These are phyloP conservation scores for Clusia tigrina DNA, from an alignment of 2,888 invertebrate species.

Conservation along the genomic window DNA sequence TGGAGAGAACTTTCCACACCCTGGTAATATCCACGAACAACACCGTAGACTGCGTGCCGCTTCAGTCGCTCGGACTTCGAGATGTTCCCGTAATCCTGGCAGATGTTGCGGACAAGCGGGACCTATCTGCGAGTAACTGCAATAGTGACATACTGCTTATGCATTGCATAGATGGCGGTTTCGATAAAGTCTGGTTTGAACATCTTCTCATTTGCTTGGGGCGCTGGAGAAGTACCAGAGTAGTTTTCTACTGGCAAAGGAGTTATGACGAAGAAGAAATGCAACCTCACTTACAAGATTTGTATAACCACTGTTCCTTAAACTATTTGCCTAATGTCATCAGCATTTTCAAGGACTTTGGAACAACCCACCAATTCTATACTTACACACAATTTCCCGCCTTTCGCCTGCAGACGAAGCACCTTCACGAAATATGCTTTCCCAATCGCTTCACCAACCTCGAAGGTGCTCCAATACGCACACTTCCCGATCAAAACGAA, in stretches of 20 bases:
- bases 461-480: conserved; percentile 29
- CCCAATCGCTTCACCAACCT: conserved; percentile 31
- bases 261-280: not conserved
- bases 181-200: too few relatives aligned
- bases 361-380: not conserved
- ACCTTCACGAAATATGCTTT: conserved; percentile 13
- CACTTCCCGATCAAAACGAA: conserved; percentile 30
- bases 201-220: not conserved
- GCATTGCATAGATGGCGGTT: too few relatives aligned
- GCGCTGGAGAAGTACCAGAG: not conserved
- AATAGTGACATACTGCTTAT: too few relatives aligned
- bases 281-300: not conserved
- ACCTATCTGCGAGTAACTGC: too few relatives aligned
- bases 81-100: too few relatives aligned
- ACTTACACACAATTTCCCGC: not conserved
- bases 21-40: too few relatives aligned
- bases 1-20: too few relatives aligned
- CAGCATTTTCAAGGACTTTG: not conserved
- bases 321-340: not conserved
- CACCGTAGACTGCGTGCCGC: too few relatives aligned
- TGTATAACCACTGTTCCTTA: not conserved
- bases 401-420: not conserved
- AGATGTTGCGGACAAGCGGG: too few relatives aligned
- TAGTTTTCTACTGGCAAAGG: not conserved
- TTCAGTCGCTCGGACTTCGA: too few relatives aligned